Conservation (phyloP, 1,140 invertebrate genomes). For the Battus philenor region DNA sequence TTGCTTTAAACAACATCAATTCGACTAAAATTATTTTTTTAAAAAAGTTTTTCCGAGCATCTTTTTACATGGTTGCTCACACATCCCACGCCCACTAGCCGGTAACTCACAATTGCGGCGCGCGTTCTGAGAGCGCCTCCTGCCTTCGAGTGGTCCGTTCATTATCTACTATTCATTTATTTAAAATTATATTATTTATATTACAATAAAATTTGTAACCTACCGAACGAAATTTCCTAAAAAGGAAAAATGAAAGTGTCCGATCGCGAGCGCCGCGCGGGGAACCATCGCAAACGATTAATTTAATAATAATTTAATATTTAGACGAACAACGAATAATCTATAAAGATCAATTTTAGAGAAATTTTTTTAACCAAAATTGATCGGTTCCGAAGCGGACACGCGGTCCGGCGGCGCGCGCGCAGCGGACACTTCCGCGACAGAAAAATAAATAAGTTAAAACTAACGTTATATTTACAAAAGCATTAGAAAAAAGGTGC, state of each 20-base stretch:
- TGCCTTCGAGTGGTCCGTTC: constrained; percentile 68
- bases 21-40: constrained; percentile 65
- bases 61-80: constrained; percentile 73
- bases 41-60: constrained; percentile 53
- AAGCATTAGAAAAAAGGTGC: constrained; percentile 59
- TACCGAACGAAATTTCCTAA: constrained; percentile 72
- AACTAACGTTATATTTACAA: constrained; percentile 71
- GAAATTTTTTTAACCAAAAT: too few species aligned
- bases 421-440: constrained; percentile 25
- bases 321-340: constrained; percentile 9
- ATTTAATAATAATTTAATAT: constrained; percentile 11
- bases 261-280: constrained; percentile 19
- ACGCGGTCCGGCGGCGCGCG: constrained; percentile 24
- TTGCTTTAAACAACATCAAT: constrained; percentile 72
- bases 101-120: constrained; percentile 57
- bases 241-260: constrained; percentile 51
- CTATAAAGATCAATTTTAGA: constrained; percentile 13
- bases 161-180: constrained; percentile 58
- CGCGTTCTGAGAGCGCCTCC: constrained; percentile 68
- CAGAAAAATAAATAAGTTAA: constrained; percentile 74
- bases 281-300: not conserved
- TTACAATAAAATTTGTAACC: constrained; percentile 75
- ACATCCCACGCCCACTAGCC: constrained; percentile 64
- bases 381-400: not conserved
- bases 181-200: constrained; percentile 56